Conservation (phyloP, 2,888 invertebrate genomes). For the Caenorhabditis angaria region DNA sequence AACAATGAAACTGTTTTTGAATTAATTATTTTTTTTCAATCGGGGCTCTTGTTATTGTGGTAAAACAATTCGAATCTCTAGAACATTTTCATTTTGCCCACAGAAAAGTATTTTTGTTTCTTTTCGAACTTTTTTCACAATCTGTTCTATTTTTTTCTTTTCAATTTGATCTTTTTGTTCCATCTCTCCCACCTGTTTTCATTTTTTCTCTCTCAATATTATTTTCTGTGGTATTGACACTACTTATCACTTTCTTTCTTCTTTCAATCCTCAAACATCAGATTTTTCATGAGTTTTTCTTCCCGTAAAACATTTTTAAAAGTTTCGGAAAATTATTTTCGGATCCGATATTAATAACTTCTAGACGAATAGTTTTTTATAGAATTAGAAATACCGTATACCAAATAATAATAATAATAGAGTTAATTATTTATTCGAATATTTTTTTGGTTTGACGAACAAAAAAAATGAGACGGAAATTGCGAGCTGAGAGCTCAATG, state of each 20-base stretch:
- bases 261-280: background rate
- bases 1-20: no score
- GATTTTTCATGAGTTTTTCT: no score
- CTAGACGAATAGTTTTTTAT: no score
- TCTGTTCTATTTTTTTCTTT: background rate
- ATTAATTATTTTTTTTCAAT: no score
- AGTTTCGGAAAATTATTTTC: no score
- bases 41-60: no score
- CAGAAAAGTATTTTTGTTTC: no score
- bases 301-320: no score
- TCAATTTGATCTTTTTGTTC: background rate
- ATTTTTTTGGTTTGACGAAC: background rate
- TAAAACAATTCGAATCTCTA: no score
- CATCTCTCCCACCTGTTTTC: background rate
- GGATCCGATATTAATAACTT: no score
- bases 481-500: background rate
- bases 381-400: background rate
- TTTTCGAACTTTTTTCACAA: no score
- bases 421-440: background rate
- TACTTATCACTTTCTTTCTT: conserved; percentile 1
- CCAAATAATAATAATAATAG: background rate
- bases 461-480: background rate
- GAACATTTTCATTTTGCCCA: no score
- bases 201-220: background rate
- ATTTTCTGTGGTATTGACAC: background rate